Conservation (phyloP, 2,797 vertebrate genomes). For the Cossypha caffra region DNA sequence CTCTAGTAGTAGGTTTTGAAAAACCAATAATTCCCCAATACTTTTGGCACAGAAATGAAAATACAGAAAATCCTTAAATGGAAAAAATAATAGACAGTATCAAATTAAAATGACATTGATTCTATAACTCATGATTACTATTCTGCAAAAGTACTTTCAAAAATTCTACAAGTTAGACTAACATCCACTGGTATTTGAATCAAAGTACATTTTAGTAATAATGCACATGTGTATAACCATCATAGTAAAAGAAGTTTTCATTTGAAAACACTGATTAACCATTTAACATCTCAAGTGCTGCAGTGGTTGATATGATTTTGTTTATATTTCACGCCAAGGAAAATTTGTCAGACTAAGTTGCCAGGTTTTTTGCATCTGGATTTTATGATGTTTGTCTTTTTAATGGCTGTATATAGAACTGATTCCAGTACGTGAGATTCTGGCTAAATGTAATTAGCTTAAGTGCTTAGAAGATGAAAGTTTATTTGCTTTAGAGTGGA, state of each 20-base stretch:
- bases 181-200: not conserved
- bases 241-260: not conserved
- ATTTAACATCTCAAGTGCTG: conserved; percentile 14
- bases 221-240: not conserved
- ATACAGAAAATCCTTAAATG: not conserved
- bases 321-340: conserved; percentile 67
- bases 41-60: not conserved
- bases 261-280: not conserved
- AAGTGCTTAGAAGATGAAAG: conserved; percentile 73
- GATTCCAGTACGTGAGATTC: conserved; percentile 32
- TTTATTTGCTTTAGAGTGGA: conserved; percentile 67
- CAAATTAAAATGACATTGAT: not conserved
- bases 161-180: not conserved
- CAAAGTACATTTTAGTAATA: not conserved
- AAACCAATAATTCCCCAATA: not conserved
- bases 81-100: not conserved
- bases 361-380: conserved; percentile 69
- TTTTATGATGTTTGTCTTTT: conserved; percentile 69
- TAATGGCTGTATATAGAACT: conserved; percentile 40
- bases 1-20: not conserved
- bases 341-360: conserved; percentile 73
- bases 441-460: conserved; percentile 70
- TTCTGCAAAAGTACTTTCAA: not conserved
- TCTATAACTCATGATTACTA: not conserved
- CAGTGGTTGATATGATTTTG: not conserved